Conservation (phyloP, 2,113 vertebrate genomes). For the Plotosus lineatus region DNA sequence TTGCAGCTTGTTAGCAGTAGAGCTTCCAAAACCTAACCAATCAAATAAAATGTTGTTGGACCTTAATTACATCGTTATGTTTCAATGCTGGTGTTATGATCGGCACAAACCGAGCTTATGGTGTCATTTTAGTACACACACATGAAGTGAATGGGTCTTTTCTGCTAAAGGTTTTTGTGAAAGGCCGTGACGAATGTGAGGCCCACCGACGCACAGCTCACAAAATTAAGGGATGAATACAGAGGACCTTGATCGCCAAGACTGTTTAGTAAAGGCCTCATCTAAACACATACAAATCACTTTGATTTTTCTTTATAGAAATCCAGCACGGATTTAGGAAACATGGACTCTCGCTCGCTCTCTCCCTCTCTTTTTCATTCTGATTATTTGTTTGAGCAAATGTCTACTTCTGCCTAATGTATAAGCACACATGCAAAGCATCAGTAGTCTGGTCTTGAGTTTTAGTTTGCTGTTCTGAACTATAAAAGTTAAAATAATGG, state of each 20-base stretch:
- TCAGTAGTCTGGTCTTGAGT: neutral
- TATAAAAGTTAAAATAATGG: neutral
- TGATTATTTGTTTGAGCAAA: neutral
- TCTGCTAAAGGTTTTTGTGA: constrained; percentile 61
- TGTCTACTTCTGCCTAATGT: neutral
- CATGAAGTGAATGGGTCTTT: constrained; percentile 57
- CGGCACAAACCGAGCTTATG: neutral
- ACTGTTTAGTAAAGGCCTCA: constrained; percentile 73
- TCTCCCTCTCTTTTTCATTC: neutral
- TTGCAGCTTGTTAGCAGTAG: neutral
- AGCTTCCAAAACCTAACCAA: neutral
- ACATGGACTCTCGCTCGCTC: neutral
- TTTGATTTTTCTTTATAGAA: constrained; percentile 61
- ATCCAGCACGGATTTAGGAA: neutral
- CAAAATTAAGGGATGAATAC: constrained; percentile 61
- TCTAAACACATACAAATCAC: constrained; percentile 70
- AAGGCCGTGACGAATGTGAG: constrained; percentile 66
- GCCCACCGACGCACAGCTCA: constrained; percentile 69
- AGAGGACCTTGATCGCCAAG: constrained; percentile 70
- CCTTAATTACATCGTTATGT: neutral
- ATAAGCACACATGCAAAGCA: neutral
- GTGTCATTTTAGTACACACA: constrained; percentile 19
- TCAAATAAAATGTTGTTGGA: neutral
- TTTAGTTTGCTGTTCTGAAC: neutral
- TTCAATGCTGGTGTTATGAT: neutral